Evolutionary conservation across 2,797 vertebrate species (phyloP).

Genomic region (Lacerta agilis): DNA sequence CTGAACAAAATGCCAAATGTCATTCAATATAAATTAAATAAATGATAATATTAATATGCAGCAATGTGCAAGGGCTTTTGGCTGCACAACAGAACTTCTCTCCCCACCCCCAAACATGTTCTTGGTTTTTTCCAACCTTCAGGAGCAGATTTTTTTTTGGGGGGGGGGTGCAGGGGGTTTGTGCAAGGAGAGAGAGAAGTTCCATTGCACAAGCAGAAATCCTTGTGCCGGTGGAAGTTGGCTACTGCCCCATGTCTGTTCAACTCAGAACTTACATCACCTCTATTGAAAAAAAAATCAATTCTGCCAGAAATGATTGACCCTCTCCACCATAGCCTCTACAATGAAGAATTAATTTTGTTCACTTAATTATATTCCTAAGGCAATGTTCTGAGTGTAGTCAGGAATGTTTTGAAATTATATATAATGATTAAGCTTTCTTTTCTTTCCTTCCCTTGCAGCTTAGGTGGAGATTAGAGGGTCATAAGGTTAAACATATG

Average conservation of each 20-base stretch:
- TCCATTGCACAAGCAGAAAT: too few relatives aligned
- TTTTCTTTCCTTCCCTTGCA: conserved; percentile 31
- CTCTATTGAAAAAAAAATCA: background rate
- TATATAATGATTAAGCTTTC: conserved; percentile 40
- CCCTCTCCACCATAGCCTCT: background rate
- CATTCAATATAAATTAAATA: too few relatives aligned
- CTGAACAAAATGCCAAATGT: too few relatives aligned
- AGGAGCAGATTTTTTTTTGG: background rate
- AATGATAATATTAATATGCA: too few relatives aligned
- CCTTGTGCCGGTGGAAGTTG: too few relatives aligned
- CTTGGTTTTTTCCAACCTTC: background rate
- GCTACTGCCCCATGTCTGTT: background rate
- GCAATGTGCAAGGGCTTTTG: too few relatives aligned
- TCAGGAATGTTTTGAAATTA: conserved; percentile 48
- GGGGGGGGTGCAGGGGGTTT: too few relatives aligned
- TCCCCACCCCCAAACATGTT: too few relatives aligned
- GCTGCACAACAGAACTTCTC: too few relatives aligned
- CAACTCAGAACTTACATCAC: background rate
- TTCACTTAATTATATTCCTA: background rate
- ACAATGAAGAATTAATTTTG: conserved; percentile 17
- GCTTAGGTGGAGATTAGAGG: conserved; percentile 12
- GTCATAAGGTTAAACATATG: conserved; percentile 49
- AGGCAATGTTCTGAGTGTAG: conserved; percentile 33
- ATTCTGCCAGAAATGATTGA: background rate
- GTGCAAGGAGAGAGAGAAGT: background rate